Percentiles rank a stretch among this genome's conserved stretches.
These are phyloP conservation scores for Lamellibrachia luymesi DNA, from an alignment of 1,140 invertebrate species.

Conservation along the genomic window DNA sequence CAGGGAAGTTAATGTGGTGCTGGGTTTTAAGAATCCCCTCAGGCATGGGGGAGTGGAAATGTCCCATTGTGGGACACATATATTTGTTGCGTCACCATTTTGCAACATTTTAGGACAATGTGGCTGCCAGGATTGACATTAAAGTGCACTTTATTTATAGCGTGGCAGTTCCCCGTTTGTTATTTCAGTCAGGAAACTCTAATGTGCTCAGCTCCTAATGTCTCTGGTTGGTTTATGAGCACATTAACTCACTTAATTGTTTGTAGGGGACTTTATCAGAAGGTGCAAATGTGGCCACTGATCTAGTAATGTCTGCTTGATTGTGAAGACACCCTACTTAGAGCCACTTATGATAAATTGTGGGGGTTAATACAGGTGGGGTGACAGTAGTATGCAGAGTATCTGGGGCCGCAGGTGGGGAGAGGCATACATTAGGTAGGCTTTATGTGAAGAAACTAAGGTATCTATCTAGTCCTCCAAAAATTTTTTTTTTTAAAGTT, in stretches of 20 bases:
- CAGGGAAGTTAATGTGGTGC: neutral
- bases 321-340: neutral
- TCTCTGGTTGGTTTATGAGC: neutral
- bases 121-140: neutral
- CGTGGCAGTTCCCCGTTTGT: neutral
- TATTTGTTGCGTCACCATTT: neutral
- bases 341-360: neutral
- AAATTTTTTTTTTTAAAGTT: neutral
- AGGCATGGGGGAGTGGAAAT: neutral
- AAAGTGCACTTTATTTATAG: neutral
- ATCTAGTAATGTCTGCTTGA: conserved; percentile 1
- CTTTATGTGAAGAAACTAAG: neutral
- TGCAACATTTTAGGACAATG: neutral
- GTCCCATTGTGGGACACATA: neutral
- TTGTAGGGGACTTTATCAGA: neutral
- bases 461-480: neutral
- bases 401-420: neutral
- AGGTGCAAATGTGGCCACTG: neutral
- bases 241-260: conserved; percentile 1
- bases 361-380: neutral
- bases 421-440: neutral
- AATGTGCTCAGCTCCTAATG: neutral
- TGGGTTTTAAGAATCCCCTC: neutral
- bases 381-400: neutral
- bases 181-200: neutral